These are phyloP conservation scores for Oplegnathus fasciatus DNA, from an alignment of 2,113 vertebrate genomes.

Conservation along the genomic window DNA sequence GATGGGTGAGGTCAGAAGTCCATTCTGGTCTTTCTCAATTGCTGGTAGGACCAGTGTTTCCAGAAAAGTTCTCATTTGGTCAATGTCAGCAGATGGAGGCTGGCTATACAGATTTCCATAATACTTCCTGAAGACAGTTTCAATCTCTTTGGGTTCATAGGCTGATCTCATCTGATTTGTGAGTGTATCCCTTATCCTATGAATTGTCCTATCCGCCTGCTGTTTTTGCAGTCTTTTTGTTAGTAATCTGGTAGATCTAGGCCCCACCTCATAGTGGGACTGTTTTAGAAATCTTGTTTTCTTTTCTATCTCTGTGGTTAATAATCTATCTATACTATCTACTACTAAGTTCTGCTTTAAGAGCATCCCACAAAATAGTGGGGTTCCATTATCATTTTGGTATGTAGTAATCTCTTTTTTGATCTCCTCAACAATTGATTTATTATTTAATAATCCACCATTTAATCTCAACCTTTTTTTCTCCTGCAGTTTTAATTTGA, in stretches of 20 bases:
- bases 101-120: neutral
- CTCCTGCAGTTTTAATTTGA: too few relatives aligned
- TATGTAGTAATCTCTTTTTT: too few relatives aligned
- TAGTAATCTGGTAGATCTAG: neutral
- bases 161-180: neutral
- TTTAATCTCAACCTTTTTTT: too few relatives aligned
- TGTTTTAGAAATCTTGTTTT: too few relatives aligned
- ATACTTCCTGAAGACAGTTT: neutral
- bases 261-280: too few relatives aligned
- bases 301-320: too few relatives aligned
- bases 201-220: neutral
- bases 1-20: neutral
- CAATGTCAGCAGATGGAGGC: fast-evolving
- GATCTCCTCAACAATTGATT: too few relatives aligned
- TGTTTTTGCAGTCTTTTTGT: neutral
- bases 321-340: too few relatives aligned
- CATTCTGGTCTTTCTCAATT: neutral
- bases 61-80: neutral
- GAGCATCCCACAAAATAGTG: too few relatives aligned
- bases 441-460: too few relatives aligned
- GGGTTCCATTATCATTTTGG: too few relatives aligned
- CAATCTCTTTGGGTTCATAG: neutral
- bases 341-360: too few relatives aligned
- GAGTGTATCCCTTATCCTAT: neutral
- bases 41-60: neutral